Base-by-base conservation (phyloP, 1,140 invertebrate genomes). In the Parasteatoda tepidariorum region DNA sequence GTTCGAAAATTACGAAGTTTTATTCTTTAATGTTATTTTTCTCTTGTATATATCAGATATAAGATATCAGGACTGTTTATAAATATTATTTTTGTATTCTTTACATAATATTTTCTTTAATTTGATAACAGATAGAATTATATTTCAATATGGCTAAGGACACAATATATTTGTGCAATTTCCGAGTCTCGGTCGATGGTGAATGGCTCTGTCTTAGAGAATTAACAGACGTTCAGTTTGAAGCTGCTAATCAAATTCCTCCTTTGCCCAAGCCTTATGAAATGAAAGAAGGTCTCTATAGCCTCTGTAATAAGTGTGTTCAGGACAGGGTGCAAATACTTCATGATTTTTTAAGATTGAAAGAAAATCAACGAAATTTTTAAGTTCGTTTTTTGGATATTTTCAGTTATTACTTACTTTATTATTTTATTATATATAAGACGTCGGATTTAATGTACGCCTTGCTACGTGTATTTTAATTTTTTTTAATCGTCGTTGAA, bases 161-260 rank as follows among this genome's bases (percentile, higher is more conserved):
- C 89, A 98, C 96, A 18, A 97, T 98, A 88, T 98, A 98, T 90
- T 89, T 98, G 88, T 98, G 97, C 90, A 98, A 98, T 89, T 98
- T 98, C 89, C 93, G 97, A 33, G 97, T 98, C 0, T 97, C 96
- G 28, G 97, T 98, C 11, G 96, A 98, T 87, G 97, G 97, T 34
- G 97, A 98, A 89, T 98, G 97, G 97, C 91, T 98, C n/a, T 98
- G 97, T 89, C 89, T 98, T 30, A 95, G 96, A 88, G 96, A 98
- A 89, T 90, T 98, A 57, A 94, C 96, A 84, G 95, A 97, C 89
- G 94, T 97, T 85, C 95, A 97, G 88, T 93, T 93, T 31, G 79
- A 83, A 73, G 64, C 85, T 9, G 73, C 83, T 15, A 85, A 87
- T 54, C 86, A 28, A 18, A 6, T 28, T 22, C 26, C 74, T 30